A percentile compares a stretch with the other conserved stretches of the same genome.
Evolutionary conservation across 2,888 invertebrate genomes (phyloP).

Genomic region (Zhuqinia jingwanae): DNA sequence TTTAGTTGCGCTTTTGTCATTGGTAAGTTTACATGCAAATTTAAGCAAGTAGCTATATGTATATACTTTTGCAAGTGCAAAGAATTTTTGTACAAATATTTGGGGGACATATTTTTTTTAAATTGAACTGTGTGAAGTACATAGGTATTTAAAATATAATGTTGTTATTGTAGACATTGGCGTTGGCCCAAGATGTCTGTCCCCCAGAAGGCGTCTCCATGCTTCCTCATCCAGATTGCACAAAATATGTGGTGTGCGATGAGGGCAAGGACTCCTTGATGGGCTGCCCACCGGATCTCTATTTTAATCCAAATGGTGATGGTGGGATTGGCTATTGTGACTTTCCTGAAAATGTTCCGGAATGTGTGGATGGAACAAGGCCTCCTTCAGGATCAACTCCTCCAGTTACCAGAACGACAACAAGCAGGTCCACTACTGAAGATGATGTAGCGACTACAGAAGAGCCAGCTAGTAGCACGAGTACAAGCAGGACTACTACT

Average conservation of each 20-base stretch:
- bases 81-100: too few species aligned
- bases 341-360: constrained; percentile 55
- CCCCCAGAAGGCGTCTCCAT: constrained; percentile 44
- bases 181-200: constrained; percentile 36
- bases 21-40: too few species aligned
- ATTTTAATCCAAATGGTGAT: constrained; percentile 32
- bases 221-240: constrained; percentile 46
- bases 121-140: too few species aligned
- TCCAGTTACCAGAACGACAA: background rate
- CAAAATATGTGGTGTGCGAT: constrained; percentile 46
- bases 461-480: too few species aligned
- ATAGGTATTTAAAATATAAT: too few species aligned
- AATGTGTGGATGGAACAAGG: constrained; percentile 57
- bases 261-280: constrained; percentile 30
- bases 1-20: too few species aligned
- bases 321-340: constrained; percentile 40
- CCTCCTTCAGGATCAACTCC: constrained; percentile 20
- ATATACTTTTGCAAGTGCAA: too few species aligned
- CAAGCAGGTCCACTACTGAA: background rate
- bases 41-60: too few species aligned
- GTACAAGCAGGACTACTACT: too few species aligned
- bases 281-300: constrained; percentile 33
- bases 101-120: too few species aligned
- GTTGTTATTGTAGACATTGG: background rate
- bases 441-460: too few species aligned